Evolutionary conservation across 1,140 invertebrate species (phyloP).

Genomic region (Mactra quadrangularis): DNA sequence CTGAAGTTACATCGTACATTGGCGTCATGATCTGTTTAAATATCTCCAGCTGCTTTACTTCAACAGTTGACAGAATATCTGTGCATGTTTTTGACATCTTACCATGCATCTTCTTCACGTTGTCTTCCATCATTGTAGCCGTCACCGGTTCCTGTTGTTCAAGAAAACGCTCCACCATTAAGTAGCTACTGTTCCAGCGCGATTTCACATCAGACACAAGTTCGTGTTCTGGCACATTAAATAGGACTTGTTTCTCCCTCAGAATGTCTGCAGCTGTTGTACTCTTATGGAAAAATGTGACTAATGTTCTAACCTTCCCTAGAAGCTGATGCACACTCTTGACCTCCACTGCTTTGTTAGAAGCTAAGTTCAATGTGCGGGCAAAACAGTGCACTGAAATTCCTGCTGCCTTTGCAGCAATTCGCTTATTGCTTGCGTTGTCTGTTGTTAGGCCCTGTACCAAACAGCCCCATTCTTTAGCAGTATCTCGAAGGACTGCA

Average conservation of each 20-base stretch:
- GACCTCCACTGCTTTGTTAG: not conserved
- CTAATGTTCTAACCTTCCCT: conserved; percentile 14
- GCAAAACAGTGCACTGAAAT: conserved; percentile 9
- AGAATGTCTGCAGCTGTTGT: not conserved
- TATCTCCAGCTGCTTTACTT: not conserved
- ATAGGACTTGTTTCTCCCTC: not conserved
- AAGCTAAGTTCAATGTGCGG: conserved; percentile 18
- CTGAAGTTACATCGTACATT: not conserved
- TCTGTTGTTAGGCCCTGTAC: not conserved
- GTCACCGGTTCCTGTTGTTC: conserved; percentile 11
- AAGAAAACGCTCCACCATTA: conserved; percentile 1
- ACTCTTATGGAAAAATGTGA: conserved; percentile 17
- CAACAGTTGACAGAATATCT: not conserved
- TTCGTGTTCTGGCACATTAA: not conserved
- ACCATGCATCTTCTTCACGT: not conserved
- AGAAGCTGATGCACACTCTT: not conserved
- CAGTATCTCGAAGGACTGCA: not conserved
- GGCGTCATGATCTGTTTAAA: not conserved
- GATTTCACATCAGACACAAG: not conserved
- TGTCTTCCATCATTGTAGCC: not conserved
- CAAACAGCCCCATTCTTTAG: not conserved
- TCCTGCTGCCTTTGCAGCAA: conserved; percentile 6
- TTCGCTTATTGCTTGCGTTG: conserved; percentile 32
- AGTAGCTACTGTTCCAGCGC: not conserved
- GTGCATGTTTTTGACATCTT: not conserved